phyloP scores from a whole-genome alignment of 2,888 invertebrate genomes.

The Theretra japonica region DNA sequence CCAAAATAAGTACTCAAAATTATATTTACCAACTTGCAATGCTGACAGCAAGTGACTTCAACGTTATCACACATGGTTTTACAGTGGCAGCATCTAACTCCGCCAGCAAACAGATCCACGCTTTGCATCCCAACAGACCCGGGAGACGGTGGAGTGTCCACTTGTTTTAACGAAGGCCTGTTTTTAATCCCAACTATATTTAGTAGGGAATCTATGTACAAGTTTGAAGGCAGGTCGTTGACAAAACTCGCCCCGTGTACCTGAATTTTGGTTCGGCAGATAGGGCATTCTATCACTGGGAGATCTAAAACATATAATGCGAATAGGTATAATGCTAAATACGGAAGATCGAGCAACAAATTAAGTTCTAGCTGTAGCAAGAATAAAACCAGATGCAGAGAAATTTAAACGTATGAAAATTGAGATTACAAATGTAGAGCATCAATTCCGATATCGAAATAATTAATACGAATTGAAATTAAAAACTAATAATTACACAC shows the following conservation, averaged over 20 bases:
- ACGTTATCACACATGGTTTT: slow-evolving; percentile 65
- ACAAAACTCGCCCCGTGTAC: slow-evolving; percentile 79
- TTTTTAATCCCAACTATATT: slow-evolving; percentile 70
- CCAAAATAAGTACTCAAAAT: background rate
- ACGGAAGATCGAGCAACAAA: too few species aligned
- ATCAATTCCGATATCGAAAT: too few species aligned
- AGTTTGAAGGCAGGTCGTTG: slow-evolving; percentile 86
- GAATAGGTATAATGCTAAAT: too few species aligned
- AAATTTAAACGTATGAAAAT: too few species aligned
- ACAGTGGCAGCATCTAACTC: slow-evolving; percentile 67
- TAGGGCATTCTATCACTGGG: slow-evolving; percentile 81
- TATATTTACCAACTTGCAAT: slow-evolving; percentile 85
- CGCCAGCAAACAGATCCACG: slow-evolving; percentile 67
- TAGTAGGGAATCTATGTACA: slow-evolving; percentile 87
- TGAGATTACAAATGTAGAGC: too few species aligned
- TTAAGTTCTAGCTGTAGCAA: too few species aligned
- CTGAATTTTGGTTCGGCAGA: slow-evolving; percentile 82
- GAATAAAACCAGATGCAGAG: too few species aligned
- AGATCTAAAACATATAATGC: slow-evolving; percentile 57
- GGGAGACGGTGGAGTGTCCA: slow-evolving; percentile 55
- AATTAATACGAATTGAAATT: too few species aligned
- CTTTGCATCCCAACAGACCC: slow-evolving; percentile 50
- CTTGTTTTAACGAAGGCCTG: slow-evolving; percentile 36
- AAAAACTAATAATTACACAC: too few species aligned
- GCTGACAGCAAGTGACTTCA: slow-evolving; percentile 77